Conservation (phyloP, 2,888 invertebrate species). For the Hecatera dysodea region DNA sequence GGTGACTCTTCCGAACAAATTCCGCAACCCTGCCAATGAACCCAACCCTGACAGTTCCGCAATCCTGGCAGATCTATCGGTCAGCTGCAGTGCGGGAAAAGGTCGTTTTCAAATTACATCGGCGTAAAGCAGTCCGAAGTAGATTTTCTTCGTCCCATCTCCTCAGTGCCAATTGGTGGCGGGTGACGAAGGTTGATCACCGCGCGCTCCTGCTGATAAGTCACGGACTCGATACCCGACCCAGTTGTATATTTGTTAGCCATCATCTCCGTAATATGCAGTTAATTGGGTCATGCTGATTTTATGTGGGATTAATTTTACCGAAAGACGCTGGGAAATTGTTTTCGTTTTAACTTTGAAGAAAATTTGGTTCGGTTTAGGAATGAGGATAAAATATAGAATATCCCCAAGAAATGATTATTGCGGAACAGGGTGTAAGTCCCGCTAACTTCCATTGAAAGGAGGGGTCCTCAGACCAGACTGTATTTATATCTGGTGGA, state of each 20-base stretch:
- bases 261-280: slow-evolving; percentile 55
- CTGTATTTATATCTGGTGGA: too few species aligned
- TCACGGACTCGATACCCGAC: slow-evolving; percentile 69
- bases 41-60: too few species aligned
- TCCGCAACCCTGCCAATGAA: too few species aligned
- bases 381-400: not conserved
- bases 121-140: slow-evolving; percentile 7
- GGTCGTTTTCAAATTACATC: too few species aligned
- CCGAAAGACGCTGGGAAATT: not conserved
- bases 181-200: slow-evolving; percentile 70
- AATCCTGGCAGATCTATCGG: too few species aligned
- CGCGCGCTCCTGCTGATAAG: slow-evolving; percentile 61
- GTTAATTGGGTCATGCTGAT: slow-evolving; percentile 53
- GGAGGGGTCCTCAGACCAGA: too few species aligned
- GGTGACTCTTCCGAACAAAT: too few species aligned
- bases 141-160: slow-evolving; percentile 36
- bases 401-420: too few species aligned
- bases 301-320: slow-evolving; percentile 28
- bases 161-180: slow-evolving; percentile 59
- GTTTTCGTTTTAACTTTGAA: not conserved
- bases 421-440: too few species aligned
- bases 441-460: too few species aligned
- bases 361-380: not conserved
- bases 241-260: slow-evolving; percentile 65
- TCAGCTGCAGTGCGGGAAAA: too few species aligned